phyloP scores from a whole-genome alignment of 2,113 vertebrate genomes.

The Syngnathus scovelli region DNA sequence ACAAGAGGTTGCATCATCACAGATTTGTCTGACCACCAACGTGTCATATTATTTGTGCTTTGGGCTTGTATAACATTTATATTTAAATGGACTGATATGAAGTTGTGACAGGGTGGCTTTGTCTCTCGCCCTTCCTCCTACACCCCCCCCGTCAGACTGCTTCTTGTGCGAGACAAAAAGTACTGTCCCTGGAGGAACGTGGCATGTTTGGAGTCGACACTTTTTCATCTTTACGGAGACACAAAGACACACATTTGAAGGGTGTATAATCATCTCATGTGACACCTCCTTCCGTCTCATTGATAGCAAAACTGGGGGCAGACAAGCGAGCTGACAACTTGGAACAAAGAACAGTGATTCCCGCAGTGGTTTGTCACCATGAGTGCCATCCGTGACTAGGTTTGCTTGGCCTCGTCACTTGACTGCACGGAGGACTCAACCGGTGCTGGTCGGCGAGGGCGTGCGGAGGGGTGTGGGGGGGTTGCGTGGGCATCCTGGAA shows the following conservation, averaged over 20 bases:
- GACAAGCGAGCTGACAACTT: conserved; percentile 60
- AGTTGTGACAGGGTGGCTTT: conserved; percentile 28
- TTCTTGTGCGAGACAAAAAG: conserved; percentile 50
- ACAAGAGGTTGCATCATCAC: conserved; percentile 21
- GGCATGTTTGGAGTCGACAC: conserved; percentile 40
- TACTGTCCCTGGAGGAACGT: conserved; percentile 46
- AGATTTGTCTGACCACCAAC: not conserved
- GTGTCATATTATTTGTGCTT: conserved; percentile 1
- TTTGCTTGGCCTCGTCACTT: conserved; percentile 55
- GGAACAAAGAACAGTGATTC: conserved; percentile 66
- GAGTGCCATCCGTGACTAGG: conserved; percentile 43
- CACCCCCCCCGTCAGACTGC: conserved; percentile 30
- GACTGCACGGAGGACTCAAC: conserved; percentile 47
- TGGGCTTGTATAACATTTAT: conserved; percentile 8
- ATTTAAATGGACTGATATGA: conserved; percentile 22
- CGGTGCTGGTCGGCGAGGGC: conserved; percentile 50
- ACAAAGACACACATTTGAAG: conserved; percentile 51
- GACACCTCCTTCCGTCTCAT: conserved; percentile 54
- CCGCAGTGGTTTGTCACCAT: conserved; percentile 50
- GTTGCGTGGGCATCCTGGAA: conserved; percentile 57
- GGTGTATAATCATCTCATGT: conserved; percentile 53
- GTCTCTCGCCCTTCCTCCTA: conserved; percentile 28
- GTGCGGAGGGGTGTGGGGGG: conserved; percentile 11
- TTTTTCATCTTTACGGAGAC: conserved; percentile 41
- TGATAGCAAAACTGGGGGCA: conserved; percentile 57